Evolutionary conservation across 2,888 invertebrate genomes (phyloP), one percentile per base, ranked within the genome.

Genomic region (Tetragonula carbonaria): DNA sequence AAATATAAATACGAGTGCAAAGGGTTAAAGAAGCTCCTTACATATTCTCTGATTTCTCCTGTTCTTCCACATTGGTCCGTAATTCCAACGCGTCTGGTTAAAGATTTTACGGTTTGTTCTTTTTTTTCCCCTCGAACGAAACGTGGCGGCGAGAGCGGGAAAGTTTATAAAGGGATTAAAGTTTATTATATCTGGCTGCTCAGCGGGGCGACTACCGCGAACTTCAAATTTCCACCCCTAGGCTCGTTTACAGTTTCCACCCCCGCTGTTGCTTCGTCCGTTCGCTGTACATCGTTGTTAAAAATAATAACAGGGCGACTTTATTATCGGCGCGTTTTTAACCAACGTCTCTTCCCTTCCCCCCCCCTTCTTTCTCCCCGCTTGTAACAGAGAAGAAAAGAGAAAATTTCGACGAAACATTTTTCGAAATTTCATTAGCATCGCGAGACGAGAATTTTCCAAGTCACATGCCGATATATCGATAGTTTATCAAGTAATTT

Each of bases 81-180:
- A 85, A 85, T 85, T 85, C 76, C 78, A 72, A 78, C 74, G 80
- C 63, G 65, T 50, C 67, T 78, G 70, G 83, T 83, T 73, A 73
- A 75, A 74, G 77, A 81, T 45, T 33, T 70, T 73, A 81, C 78
- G 75, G 75, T 70, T 76, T 23, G 23, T 38, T 38, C 38, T 8
- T 38, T 38, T 38, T 6, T 38, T 6, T 0, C 28, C 28, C 28
- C 85, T 59, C 63, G 71, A 76, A 79, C 63, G 83, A 68, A 73
- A 63, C 57, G n/a, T 33, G 57, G 65, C 18, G 62, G 28, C 16
- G 28, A 28, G 63, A 82, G 57, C 82, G 57, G 38, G 74, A 81
- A 86, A 89, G 70, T 89, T 89, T 88, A 76, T 85, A 89, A 87
- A 89, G 85, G 85, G 87, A 89, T 89, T 89, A 87, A 86, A 87